Percentiles rank a stretch among this genome's conserved stretches.
phyloP scores from a whole-genome alignment of 30 jellyfish, hydroid and myxozoan genomes.

The Pelagia noctiluca region DNA sequence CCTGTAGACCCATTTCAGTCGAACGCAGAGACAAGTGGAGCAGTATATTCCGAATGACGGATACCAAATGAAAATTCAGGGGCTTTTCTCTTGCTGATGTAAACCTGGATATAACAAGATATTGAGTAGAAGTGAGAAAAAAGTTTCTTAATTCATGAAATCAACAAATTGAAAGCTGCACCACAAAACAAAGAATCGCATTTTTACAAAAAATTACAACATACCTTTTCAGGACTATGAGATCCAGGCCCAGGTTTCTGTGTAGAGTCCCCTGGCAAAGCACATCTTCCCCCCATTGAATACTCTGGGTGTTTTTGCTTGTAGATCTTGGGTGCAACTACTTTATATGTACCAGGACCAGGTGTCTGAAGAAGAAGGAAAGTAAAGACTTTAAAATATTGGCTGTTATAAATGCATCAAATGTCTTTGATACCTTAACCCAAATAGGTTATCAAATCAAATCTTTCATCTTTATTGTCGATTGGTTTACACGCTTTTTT shows the following conservation, averaged over 20 bases:
- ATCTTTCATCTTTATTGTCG: no score
- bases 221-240: conserved; percentile 86
- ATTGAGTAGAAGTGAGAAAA: background rate
- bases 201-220: background rate
- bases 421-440: no score
- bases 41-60: conserved; percentile 95
- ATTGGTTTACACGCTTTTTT: no score
- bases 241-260: conserved; percentile 97
- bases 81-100: conserved; percentile 61
- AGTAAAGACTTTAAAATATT: background rate
- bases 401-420: no score
- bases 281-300: conserved; percentile 89
- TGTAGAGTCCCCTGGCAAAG: conserved; percentile 89
- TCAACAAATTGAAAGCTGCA: background rate
- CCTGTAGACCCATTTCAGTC: no score
- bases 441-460: no score
- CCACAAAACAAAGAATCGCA: background rate
- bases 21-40: conserved; percentile 78
- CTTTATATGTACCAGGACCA: conserved; percentile 94
- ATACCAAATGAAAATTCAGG: conserved; percentile 92
- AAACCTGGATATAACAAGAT: no score
- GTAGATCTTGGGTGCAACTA: conserved; percentile 74
- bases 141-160: background rate
- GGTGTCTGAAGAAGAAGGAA: conserved; percentile 75
- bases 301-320: conserved; percentile 72